Percentiles rank a stretch among this genome's conserved stretches.
Conservation (phyloP, 2,797 vertebrate genomes). For the Neomorphus geoffroyi region DNA sequence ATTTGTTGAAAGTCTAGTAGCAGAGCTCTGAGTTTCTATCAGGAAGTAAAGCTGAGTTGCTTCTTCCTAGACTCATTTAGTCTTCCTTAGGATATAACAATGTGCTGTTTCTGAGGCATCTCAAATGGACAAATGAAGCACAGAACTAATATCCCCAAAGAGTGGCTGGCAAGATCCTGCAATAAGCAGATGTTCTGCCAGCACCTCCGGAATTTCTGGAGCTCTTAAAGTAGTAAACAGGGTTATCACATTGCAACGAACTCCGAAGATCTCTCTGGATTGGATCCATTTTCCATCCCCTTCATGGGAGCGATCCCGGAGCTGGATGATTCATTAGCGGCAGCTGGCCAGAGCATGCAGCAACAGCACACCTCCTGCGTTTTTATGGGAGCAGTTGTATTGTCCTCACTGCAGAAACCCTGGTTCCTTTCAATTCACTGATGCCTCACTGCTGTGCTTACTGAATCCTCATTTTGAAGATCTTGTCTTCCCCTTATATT, state of each 20-base stretch:
- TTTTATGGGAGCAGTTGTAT: not conserved
- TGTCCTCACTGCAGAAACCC: not conserved
- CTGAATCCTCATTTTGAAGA: not conserved
- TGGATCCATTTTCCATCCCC: slow-evolving; percentile 25
- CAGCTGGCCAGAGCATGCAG: not conserved
- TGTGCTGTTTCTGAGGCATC: not conserved
- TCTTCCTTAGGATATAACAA: not conserved
- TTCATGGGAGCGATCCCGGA: slow-evolving; percentile 26
- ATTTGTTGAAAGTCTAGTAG: not conserved
- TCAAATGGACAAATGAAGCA: not conserved
- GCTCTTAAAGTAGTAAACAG: slow-evolving; percentile 54
- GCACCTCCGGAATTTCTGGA: slow-evolving; percentile 36
- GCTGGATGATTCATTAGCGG: slow-evolving; percentile 48
- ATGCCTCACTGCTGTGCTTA: not conserved
- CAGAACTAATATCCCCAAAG: not conserved
- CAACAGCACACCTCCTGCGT: not conserved
- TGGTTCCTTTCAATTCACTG: not conserved
- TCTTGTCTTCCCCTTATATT: not conserved
- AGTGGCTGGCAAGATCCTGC: slow-evolving; percentile 21
- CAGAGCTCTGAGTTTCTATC: not conserved
- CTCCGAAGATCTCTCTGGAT: slow-evolving; percentile 48
- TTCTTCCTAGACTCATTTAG: not conserved
- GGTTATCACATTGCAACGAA: slow-evolving; percentile 62
- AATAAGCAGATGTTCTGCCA: slow-evolving; percentile 57
- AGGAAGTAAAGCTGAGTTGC: not conserved